Evolutionary conservation across 2,888 invertebrate genomes (phyloP), one percentile per base, ranked within the genome.

Genomic region (Agrotis segetum): DNA sequence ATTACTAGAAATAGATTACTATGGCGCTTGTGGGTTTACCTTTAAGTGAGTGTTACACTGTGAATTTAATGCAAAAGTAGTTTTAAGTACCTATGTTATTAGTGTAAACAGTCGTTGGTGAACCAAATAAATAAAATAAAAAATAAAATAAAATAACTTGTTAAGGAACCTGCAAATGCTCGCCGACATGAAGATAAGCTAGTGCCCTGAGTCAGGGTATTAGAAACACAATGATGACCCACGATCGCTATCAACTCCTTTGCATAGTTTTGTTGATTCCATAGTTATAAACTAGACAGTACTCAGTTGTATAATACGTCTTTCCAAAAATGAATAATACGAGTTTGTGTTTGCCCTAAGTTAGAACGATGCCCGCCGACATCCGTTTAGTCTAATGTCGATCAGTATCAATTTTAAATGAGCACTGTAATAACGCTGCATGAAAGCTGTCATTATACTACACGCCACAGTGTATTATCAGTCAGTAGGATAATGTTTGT

Each of bases 401-500:
- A 47, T 73, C 62, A 67, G 56, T 76, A 83, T 78, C 71, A 65
- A 77, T 87, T 68, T 82, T 62, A 50, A 63, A 58, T 61, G 66
- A 70, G 58, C 68, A 59, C 56, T 73, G 49, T 78, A 77, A 85
- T 78, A 73, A 77, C 56, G 62, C 29, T 34, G 40, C 40, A 66
- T 67, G 56, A 65, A 73, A 71, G 62, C 62, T 66, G 71, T 73
- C 40, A 75, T 77, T 77, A n/a, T n/a, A 74, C 44, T 34, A 14
- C n/a, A 17, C 17, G 47, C 46, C 59, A 71, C 66, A 71, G 78
- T 46, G 40, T 56, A 61, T 6, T n/a, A 52, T 21, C 19, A 49
- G 4, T 29, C 60, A 71, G 82, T 64, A 40, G 21, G 40, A n/a
- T 56, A 17, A 64, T 53, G 2, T 49, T 40, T 52, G 19, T 17